Percentiles rank a stretch among this genome's conserved stretches.
These are phyloP conservation scores for Meloidogyne exigua DNA, from an alignment of 1,140 invertebrate genomes.

Conservation along the genomic window DNA sequence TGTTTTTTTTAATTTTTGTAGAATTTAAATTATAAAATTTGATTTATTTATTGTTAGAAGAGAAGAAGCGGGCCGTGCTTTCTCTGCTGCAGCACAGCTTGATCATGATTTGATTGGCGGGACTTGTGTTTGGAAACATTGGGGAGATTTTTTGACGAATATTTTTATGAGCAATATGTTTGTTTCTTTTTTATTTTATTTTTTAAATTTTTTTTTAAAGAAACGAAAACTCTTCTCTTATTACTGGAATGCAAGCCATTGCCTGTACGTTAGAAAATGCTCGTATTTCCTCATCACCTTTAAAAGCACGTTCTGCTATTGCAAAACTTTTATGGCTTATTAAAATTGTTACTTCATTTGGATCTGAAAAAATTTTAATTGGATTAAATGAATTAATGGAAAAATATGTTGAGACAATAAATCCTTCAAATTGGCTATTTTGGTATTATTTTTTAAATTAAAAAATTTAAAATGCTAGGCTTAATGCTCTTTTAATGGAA, in stretches of 20 bases:
- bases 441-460: conserved; percentile 25
- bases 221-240: conserved; percentile 29
- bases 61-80: conserved; percentile 34
- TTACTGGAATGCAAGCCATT: conserved; percentile 27
- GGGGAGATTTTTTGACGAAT: conserved; percentile 25
- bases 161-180: conserved; percentile 36
- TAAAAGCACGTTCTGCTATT: conserved; percentile 29
- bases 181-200: conserved; percentile 15
- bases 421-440: conserved; percentile 43
- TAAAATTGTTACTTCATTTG: conserved; percentile 36
- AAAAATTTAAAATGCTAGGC: conserved; percentile 23
- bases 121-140: conserved; percentile 38
- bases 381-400: conserved; percentile 37
- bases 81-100: conserved; percentile 34
- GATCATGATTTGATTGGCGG: conserved; percentile 22
- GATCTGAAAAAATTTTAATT: conserved; percentile 23
- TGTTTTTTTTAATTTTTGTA: neutral
- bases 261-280: conserved; percentile 28
- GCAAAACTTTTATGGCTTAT: conserved; percentile 38
- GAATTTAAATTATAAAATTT: no score
- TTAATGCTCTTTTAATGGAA: conserved; percentile 43
- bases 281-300: neutral
- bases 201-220: conserved; percentile 13
- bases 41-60: no score
- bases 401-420: conserved; percentile 25